Percentiles rank a stretch among this genome's conserved stretches.
These are phyloP conservation scores for Vanacampus margaritifer DNA, from an alignment of 2,113 vertebrate genomes.

Conservation along the genomic window DNA sequence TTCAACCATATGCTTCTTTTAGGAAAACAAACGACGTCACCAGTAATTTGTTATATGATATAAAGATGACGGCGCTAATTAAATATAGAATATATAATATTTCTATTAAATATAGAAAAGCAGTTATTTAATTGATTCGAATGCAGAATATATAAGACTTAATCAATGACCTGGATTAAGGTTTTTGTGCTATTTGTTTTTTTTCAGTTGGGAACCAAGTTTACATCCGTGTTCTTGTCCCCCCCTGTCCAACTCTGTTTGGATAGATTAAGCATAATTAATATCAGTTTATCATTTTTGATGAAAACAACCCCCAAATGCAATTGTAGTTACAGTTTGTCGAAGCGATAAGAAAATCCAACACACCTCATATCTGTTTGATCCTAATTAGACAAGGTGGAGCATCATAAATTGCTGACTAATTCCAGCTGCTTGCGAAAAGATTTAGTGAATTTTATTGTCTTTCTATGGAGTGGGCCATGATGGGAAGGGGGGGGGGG, in stretches of 20 bases:
- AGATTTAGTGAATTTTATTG: conserved; percentile 23
- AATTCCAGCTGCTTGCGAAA: conserved; percentile 26
- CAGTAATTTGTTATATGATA: neutral
- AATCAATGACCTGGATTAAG: conserved; percentile 1
- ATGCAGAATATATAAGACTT: neutral
- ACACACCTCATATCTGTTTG: neutral
- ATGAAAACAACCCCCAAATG: neutral
- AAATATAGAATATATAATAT: too few species aligned
- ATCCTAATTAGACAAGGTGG: conserved; percentile 8
- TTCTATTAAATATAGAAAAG: neutral
- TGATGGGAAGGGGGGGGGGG: neutral
- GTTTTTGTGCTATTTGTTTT: neutral
- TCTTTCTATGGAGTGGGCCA: neutral
- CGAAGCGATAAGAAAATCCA: neutral
- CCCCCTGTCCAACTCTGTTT: neutral
- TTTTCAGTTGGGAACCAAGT: neutral
- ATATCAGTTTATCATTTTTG: neutral
- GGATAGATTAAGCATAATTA: neutral
- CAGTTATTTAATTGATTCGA: neutral
- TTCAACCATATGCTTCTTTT: neutral
- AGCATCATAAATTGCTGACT: conserved; percentile 45
- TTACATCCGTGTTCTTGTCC: neutral
- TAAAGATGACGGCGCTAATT: neutral
- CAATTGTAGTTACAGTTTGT: neutral
- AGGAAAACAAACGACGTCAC: neutral